phyloP scores from a whole-genome alignment of 2,113 vertebrate genomes.

The Neogobius melanostomus region DNA sequence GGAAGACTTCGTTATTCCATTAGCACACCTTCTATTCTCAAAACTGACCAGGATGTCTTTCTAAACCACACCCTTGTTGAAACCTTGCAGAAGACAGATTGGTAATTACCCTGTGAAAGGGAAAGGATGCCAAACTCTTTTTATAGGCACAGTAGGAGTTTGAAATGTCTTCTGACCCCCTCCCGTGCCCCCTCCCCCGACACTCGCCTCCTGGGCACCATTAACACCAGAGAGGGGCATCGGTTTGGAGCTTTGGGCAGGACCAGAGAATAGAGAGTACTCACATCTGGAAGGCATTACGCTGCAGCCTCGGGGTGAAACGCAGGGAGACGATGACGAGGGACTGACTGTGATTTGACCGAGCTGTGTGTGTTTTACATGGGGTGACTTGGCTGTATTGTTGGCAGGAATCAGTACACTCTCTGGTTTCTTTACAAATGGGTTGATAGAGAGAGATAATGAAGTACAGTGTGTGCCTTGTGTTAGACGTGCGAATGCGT shows the following conservation, averaged over 20 bases:
- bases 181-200: slow-evolving; percentile 1
- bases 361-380: slow-evolving; percentile 36
- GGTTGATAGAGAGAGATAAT: slow-evolving; percentile 35
- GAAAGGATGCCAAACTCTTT: slow-evolving; percentile 60
- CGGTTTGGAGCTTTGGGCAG: slow-evolving; percentile 63
- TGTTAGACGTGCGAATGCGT: slow-evolving; percentile 28
- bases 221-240: slow-evolving; percentile 67
- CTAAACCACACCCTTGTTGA: slow-evolving; percentile 54
- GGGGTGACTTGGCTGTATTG: slow-evolving; percentile 47
- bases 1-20: slow-evolving; percentile 39
- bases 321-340: slow-evolving; percentile 40
- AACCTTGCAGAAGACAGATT: slow-evolving; percentile 52
- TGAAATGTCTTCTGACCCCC: slow-evolving; percentile 47
- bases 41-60: slow-evolving; percentile 41
- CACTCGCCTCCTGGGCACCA: slow-evolving; percentile 67
- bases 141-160: slow-evolving; percentile 50
- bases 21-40: slow-evolving; percentile 40
- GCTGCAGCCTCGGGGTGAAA: slow-evolving; percentile 64
- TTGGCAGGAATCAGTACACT: slow-evolving; percentile 29
- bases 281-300: slow-evolving; percentile 79
- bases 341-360: slow-evolving; percentile 40
- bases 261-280: slow-evolving; percentile 62
- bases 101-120: slow-evolving; percentile 66
- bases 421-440: slow-evolving; percentile 15
- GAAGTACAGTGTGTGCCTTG: slow-evolving; percentile 21